phyloP scores from a whole-genome alignment of 2,113 vertebrate genomes.

The Bagarius yarrelli region DNA sequence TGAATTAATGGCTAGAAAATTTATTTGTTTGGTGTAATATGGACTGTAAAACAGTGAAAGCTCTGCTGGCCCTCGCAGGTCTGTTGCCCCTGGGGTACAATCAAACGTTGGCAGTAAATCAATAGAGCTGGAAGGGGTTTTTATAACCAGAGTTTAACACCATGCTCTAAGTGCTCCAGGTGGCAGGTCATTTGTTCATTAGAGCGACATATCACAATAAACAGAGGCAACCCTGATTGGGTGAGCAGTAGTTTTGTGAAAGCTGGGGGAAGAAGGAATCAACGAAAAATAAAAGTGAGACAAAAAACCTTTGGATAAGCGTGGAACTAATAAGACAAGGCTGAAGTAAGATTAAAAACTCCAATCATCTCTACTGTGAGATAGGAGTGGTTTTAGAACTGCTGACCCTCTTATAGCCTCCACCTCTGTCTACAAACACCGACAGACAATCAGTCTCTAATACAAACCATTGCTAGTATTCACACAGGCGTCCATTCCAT shows the following conservation, averaged over 20 bases:
- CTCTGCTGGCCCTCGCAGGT: conserved; percentile 70
- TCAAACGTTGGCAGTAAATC: conserved; percentile 82
- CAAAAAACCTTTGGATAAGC: conserved; percentile 63
- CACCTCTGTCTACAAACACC: conserved; percentile 5
- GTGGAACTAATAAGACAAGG: conserved; percentile 64
- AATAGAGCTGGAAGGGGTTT: conserved; percentile 79
- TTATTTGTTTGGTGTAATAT: conserved; percentile 84
- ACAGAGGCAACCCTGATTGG: conserved; percentile 71
- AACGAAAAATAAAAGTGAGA: conserved; percentile 51
- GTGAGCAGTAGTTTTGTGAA: conserved; percentile 55
- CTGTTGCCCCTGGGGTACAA: conserved; percentile 77
- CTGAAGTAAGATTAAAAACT: conserved; percentile 70
- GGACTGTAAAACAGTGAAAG: conserved; percentile 80
- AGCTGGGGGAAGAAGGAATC: conserved; percentile 53
- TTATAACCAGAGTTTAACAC: conserved; percentile 79
- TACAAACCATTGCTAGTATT: background rate
- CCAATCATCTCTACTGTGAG: conserved; percentile 60
- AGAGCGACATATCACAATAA: conserved; percentile 83
- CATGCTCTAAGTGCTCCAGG: conserved; percentile 77
- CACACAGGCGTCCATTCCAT: conserved; percentile 2
- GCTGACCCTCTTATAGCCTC: conserved; percentile 5
- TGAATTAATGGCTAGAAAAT: conserved; percentile 78
- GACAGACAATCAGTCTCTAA: conserved; percentile 31
- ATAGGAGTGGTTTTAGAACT: conserved; percentile 13
- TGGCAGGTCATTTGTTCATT: conserved; percentile 84